These are phyloP conservation scores for Terebella lapidaria DNA, from an alignment of 2,888 invertebrate species.

Conservation along the genomic window DNA sequence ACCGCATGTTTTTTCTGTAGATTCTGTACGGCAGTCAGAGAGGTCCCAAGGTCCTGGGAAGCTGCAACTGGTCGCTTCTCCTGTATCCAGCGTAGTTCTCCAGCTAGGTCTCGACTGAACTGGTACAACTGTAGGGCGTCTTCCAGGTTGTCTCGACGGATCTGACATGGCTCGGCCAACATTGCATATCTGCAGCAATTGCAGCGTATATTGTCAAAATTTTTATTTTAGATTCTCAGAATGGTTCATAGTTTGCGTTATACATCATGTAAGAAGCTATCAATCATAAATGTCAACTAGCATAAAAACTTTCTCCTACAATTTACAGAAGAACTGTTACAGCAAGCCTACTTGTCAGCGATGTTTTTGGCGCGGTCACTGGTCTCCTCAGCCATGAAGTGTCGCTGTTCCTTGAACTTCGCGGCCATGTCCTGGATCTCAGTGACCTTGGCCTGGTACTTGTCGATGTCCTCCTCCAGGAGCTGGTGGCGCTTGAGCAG, in stretches of 20 bases:
- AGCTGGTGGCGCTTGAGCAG: constrained; percentile 63
- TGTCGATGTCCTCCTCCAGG: constrained; percentile 79
- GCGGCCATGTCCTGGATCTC: constrained; percentile 69
- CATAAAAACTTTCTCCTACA: too few relatives aligned
- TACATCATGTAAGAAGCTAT: too few relatives aligned
- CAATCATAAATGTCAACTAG: too few relatives aligned
- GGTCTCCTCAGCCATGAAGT: constrained; percentile 87
- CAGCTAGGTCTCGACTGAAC: constrained; percentile 85
- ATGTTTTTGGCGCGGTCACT: constrained; percentile 70
- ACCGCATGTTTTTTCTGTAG: constrained; percentile 87
- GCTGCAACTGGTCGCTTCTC: constrained; percentile 70
- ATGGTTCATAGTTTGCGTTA: too few relatives aligned
- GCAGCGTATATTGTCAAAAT: too few relatives aligned
- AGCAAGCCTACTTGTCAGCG: too few relatives aligned
- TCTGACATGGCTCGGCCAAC: constrained; percentile 84
- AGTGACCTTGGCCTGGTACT: constrained; percentile 74
- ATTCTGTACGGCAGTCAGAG: constrained; percentile 73
- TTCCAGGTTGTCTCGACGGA: constrained; percentile 83
- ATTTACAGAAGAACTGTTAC: too few relatives aligned
- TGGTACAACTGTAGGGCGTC: constrained; percentile 83
- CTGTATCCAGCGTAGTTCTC: constrained; percentile 85
- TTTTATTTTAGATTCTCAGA: too few relatives aligned
- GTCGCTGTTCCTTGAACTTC: constrained; percentile 72
- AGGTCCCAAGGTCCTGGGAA: constrained; percentile 66
- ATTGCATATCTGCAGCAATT: constrained; percentile 67